Conservation (phyloP, 2,888 invertebrate species). For the Epistrophe eligans region DNA sequence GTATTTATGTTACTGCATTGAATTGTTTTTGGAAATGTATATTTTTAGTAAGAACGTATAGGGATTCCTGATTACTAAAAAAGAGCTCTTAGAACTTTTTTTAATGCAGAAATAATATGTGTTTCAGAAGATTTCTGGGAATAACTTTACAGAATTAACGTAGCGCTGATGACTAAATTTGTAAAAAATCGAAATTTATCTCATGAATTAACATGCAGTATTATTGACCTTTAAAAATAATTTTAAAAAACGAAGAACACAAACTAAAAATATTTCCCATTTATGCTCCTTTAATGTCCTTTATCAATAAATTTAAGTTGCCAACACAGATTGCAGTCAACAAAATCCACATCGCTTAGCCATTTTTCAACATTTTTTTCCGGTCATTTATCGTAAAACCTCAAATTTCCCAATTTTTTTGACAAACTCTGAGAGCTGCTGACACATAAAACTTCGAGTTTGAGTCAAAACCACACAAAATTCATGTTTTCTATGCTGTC, state of each 20-base stretch:
- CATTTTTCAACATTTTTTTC: too few species aligned
- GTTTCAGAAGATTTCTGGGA: neutral
- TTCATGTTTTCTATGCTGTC: neutral
- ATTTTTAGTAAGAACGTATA: neutral
- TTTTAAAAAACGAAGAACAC: too few species aligned
- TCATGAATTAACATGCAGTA: too few species aligned
- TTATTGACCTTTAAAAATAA: too few species aligned
- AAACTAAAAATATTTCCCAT: too few species aligned
- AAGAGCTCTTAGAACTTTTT: neutral
- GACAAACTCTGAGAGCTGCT: neutral
- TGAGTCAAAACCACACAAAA: slow-evolving; percentile 3
- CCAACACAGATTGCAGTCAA: too few species aligned
- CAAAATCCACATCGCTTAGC: too few species aligned
- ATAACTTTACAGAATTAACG: neutral
- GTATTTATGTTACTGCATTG: neutral
- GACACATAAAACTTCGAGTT: neutral
- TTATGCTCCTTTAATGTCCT: too few species aligned
- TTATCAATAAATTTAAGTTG: too few species aligned
- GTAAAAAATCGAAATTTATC: too few species aligned
- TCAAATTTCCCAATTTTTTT: neutral
- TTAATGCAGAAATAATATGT: neutral
- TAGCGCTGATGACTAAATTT: too few species aligned
- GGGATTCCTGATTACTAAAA: neutral
- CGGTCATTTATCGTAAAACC: too few species aligned
- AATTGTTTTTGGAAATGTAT: neutral